Evolutionary conservation across 2,888 invertebrate genomes (phyloP).

Genomic region (Fragum sueziense): DNA sequence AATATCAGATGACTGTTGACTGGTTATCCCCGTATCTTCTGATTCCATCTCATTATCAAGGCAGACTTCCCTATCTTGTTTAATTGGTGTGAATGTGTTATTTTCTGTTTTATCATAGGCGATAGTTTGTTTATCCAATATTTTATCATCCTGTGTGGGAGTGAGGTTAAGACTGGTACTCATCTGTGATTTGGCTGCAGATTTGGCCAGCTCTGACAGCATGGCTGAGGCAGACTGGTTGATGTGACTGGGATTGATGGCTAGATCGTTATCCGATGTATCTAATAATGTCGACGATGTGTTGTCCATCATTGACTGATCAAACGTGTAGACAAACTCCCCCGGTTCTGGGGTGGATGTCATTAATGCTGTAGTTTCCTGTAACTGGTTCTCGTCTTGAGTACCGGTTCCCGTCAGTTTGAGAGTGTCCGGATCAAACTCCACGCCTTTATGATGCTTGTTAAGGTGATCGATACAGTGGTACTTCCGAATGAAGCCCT

Average conservation of each 20-base stretch:
- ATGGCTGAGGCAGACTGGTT: constrained; percentile 60
- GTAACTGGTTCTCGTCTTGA: constrained; percentile 1
- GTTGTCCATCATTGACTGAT: constrained; percentile 43
- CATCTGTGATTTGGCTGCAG: constrained; percentile 33
- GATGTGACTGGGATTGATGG: constrained; percentile 41
- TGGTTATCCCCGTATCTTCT: not conserved
- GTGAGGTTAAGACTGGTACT: not conserved
- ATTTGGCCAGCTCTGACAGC: constrained; percentile 57
- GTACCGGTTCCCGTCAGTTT: constrained; percentile 25
- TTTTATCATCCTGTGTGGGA: not conserved
- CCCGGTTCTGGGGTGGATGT: constrained; percentile 35
- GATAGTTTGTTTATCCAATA: not conserved
- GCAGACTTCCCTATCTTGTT: constrained; percentile 2
- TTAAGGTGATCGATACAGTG: constrained; percentile 61
- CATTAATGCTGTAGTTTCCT: constrained; percentile 30
- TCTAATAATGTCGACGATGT: constrained; percentile 11
- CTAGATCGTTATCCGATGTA: constrained; percentile 39
- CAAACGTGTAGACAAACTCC: constrained; percentile 60
- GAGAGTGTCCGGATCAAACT: constrained; percentile 53
- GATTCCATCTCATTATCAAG: constrained; percentile 9
- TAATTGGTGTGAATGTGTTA: not conserved
- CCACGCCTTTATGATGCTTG: constrained; percentile 56
- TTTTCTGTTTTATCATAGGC: constrained; percentile 5
- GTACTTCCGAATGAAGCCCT: constrained; percentile 60
- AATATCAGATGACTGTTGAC: constrained; percentile 8